Evolutionary conservation across 2,113 vertebrate genomes (phyloP), one percentile per base, ranked within the genome.

Genomic region (Donacobius atricapilla): DNA sequence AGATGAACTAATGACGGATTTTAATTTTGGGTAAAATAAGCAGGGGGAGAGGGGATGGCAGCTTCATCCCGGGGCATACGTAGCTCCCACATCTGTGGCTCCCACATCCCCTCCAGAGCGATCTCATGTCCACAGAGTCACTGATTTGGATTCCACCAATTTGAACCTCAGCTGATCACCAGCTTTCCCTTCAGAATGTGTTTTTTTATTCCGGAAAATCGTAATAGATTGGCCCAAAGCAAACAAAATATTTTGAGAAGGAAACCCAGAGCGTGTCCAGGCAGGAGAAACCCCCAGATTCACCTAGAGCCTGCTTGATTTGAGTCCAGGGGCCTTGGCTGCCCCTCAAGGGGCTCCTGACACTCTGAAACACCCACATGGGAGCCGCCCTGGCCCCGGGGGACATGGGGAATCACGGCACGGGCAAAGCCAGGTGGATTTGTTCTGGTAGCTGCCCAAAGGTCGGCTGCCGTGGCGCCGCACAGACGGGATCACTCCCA

Each of bases 311-410:
- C 45, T 6, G 19, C 3, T 15, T 2, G 50, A 31, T n/a, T 33
- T 0, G 7, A 53, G 51, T 27, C 6, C 9, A 39, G 54, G 3
- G 27, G 23, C 54, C 30, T 60, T 47, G 13, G 16, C 27, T 6
- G 33, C 31, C 37, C 35, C 25, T 8, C 5, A 3, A 77, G 72
- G 64, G 53, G 54, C 27, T 77, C 45, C 27, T 6, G 53, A 18
- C 57, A 72, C 11, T 40, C 70, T 2, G 0, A 48, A 25, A 31
- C 0, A 2, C 4, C 35, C 0, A 9, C 0, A 2, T 0, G 6
- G 45, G 82, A 21, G 8, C 30, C 3, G 0, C n/a, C 35, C 25
- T 0, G 0, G 35, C 15, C 2, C 5, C 0, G 11, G 58, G 58
- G 61, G 4, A 18, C 23, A 10, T 9, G 1, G 1, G 37, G 39